These are phyloP conservation scores for Rhyacichthys aspro DNA, from an alignment of 2,797 vertebrate species.

Conservation along the genomic window DNA sequence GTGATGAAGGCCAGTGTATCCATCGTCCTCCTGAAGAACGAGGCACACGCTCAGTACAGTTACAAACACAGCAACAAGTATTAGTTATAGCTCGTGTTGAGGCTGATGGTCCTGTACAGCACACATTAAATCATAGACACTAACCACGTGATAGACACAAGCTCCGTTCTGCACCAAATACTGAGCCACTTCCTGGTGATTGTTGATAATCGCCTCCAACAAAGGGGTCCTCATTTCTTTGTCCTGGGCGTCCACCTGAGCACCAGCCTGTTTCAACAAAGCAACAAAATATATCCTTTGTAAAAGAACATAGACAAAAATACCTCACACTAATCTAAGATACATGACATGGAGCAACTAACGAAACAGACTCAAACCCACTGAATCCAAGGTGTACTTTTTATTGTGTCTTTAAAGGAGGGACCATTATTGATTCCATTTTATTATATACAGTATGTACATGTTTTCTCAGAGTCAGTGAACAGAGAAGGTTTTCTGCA, in stretches of 20 bases:
- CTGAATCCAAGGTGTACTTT: no score
- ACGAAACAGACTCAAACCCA: no score
- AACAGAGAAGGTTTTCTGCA: no score
- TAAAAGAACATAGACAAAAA: neutral
- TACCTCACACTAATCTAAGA: no score
- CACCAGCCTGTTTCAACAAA: constrained; percentile 82
- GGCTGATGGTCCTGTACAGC: no score
- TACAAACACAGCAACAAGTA: neutral
- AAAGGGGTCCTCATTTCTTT: constrained; percentile 89
- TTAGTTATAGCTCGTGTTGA: no score
- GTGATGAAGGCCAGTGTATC: constrained; percentile 93
- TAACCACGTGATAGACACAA: constrained; percentile 87
- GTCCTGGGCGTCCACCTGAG: constrained; percentile 89
- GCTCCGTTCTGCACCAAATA: constrained; percentile 88
- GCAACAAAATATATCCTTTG: constrained; percentile 1
- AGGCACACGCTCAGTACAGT: neutral
- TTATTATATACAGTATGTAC: no score
- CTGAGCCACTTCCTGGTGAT: constrained; percentile 85
- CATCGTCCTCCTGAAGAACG: constrained; percentile 86
- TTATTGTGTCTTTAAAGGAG: no score
- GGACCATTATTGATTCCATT: no score
- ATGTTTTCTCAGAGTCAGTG: no score
- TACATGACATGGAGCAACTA: no score
- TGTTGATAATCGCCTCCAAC: constrained; percentile 89
- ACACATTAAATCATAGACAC: constrained; percentile 13